phyloP scores from a whole-genome alignment of 2,888 invertebrate species.

The Tinea pellionella region DNA sequence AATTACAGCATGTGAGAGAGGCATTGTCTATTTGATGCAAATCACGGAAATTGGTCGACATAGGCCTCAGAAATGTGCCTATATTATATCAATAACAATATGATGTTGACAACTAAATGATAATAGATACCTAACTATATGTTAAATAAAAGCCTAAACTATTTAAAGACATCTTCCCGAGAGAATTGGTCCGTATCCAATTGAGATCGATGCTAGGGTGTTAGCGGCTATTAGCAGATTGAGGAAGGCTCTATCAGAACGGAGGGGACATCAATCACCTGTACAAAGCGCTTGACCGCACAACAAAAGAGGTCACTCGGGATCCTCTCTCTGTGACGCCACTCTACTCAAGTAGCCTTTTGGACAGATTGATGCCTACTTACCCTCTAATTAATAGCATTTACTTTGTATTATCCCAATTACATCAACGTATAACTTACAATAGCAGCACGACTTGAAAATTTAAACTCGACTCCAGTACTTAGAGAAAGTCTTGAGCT shows the following conservation, averaged over 20 bases:
- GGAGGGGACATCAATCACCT: constrained; percentile 14
- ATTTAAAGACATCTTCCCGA: background rate
- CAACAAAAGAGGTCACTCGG: constrained; percentile 14
- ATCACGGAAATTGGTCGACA: background rate
- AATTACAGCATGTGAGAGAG: constrained; percentile 11
- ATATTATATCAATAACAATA: background rate
- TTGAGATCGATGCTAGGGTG: constrained; percentile 1
- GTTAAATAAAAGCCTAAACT: background rate
- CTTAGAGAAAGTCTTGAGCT: constrained; percentile 29
- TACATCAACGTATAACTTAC: background rate
- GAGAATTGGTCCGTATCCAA: background rate
- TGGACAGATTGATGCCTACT: constrained; percentile 1
- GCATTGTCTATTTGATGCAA: background rate
- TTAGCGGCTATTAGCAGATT: constrained; percentile 16
- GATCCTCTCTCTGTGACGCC: constrained; percentile 8
- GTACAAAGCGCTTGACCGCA: constrained; percentile 14
- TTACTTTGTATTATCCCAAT: background rate
- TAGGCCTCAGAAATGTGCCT: background rate
- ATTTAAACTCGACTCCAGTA: background rate
- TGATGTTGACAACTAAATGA: too few species aligned
- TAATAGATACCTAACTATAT: too few species aligned
- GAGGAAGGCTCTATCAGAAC: constrained; percentile 7
- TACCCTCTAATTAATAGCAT: background rate
- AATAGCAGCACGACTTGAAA: background rate
- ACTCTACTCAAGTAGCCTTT: constrained; percentile 3